A percentile compares a stretch with the other conserved stretches of the same genome.
These are phyloP conservation scores for Calliopsis andreniformis DNA, from an alignment of 1,140 invertebrate genomes.

Conservation along the genomic window DNA sequence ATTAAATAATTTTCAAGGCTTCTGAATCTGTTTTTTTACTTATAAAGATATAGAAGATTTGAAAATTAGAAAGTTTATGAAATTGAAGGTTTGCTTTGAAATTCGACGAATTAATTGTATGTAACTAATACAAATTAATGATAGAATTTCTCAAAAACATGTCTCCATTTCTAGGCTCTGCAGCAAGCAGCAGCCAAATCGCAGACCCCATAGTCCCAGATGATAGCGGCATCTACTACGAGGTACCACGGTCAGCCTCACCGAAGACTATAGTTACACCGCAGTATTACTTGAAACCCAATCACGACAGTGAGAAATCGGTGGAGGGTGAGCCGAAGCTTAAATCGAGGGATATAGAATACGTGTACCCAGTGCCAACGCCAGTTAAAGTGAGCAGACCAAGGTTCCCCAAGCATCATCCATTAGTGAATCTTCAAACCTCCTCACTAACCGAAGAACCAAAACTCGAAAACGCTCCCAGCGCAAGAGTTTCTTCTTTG, in stretches of 20 bases:
- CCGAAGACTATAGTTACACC: background rate
- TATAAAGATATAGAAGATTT: too few relatives aligned
- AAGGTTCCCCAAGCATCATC: background rate
- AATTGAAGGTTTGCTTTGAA: too few relatives aligned
- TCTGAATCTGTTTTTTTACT: too few relatives aligned
- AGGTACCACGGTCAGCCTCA: slow-evolving; percentile 16
- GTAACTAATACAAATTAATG: too few relatives aligned
- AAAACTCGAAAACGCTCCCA: background rate
- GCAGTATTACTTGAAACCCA: background rate
- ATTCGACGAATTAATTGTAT: too few relatives aligned
- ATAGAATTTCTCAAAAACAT: too few relatives aligned
- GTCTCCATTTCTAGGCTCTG: slow-evolving; percentile 19
- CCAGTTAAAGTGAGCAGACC: background rate
- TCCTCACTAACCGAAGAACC: background rate
- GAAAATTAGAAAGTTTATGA: too few relatives aligned
- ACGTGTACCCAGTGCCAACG: background rate
- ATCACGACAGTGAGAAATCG: background rate
- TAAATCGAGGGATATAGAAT: background rate
- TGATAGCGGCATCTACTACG: slow-evolving; percentile 30
- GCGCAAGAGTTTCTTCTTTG: background rate
- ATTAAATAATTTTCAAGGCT: too few relatives aligned
- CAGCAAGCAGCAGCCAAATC: background rate
- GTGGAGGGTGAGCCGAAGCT: background rate
- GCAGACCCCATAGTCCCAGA: background rate
- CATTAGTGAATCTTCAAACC: background rate